A percentile compares a stretch with the other conserved stretches of the same genome.
Conservation (phyloP, 1,140 invertebrate species). For the Steinernema feltiae region DNA sequence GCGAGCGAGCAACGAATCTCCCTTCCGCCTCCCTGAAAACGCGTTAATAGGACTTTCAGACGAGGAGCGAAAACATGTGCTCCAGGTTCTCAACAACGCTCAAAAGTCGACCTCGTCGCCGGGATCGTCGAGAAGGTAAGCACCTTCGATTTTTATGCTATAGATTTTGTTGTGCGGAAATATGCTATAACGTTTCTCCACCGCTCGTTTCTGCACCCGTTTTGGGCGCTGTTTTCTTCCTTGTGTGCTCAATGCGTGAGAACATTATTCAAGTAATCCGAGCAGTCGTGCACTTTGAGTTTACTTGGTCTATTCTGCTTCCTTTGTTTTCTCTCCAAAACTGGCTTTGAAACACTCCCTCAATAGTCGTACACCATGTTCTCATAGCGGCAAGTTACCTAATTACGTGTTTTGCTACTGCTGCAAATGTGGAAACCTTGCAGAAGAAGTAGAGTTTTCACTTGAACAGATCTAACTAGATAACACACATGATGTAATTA, state of each 20-base stretch:
- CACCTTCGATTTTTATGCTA: too few relatives aligned
- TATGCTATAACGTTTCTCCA: background rate
- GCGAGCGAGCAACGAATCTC: constrained; percentile 25
- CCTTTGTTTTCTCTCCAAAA: too few relatives aligned
- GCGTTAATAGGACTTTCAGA: constrained; percentile 32
- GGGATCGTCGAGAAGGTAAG: constrained; percentile 34
- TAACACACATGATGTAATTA: too few relatives aligned
- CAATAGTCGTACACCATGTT: background rate
- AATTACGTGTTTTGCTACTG: background rate
- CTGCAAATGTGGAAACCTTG: background rate
- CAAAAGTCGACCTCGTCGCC: constrained; percentile 23
- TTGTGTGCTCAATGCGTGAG: background rate
- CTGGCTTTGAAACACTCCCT: too few relatives aligned
- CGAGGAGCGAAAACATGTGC: constrained; percentile 28
- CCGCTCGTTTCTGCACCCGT: background rate
- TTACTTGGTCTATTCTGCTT: too few relatives aligned
- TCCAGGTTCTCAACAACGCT: constrained; percentile 22
- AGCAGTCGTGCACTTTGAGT: background rate
- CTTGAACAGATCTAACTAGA: too few relatives aligned
- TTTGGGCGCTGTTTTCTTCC: background rate
- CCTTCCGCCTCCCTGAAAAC: constrained; percentile 25
- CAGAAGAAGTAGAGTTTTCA: too few relatives aligned
- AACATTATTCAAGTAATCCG: background rate
- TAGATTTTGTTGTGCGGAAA: background rate
- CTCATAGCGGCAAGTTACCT: background rate